These are phyloP conservation scores for Syngnathoides biaculeatus DNA, from an alignment of 2,113 vertebrate species.

Conservation along the genomic window DNA sequence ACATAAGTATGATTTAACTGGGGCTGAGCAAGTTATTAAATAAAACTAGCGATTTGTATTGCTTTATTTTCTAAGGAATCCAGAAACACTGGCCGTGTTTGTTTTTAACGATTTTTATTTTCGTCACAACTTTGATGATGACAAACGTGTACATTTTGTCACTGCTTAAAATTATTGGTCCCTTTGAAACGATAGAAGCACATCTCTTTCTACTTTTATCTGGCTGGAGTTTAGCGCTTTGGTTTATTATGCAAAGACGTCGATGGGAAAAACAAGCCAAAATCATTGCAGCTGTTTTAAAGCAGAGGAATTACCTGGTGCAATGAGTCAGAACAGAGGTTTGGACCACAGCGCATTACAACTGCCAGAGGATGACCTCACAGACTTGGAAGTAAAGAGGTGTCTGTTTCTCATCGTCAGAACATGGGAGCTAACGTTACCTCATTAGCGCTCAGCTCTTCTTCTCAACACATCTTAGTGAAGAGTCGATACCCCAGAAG, in stretches of 20 bases:
- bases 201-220: constrained; percentile 13
- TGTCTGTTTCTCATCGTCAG: constrained; percentile 40
- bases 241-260: constrained; percentile 48
- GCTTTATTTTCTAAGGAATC: constrained; percentile 7
- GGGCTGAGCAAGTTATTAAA: constrained; percentile 14
- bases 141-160: constrained; percentile 9
- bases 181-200: constrained; percentile 12
- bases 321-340: constrained; percentile 58
- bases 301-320: constrained; percentile 60
- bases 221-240: constrained; percentile 36
- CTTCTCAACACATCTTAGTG: constrained; percentile 45
- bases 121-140: constrained; percentile 12
- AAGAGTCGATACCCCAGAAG: constrained; percentile 19
- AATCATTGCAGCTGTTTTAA: constrained; percentile 40
- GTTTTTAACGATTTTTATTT: too few species aligned
- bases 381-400: constrained; percentile 33
- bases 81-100: background rate
- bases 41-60: constrained; percentile 10
- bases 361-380: constrained; percentile 56
- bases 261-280: constrained; percentile 40
- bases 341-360: constrained; percentile 41
- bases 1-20: constrained; percentile 21
- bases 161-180: constrained; percentile 25
- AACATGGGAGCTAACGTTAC: constrained; percentile 45
- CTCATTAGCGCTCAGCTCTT: constrained; percentile 44